Evolutionary conservation across 2,797 vertebrate species (phyloP).

Genomic region (Sebastes aleutianus): DNA sequence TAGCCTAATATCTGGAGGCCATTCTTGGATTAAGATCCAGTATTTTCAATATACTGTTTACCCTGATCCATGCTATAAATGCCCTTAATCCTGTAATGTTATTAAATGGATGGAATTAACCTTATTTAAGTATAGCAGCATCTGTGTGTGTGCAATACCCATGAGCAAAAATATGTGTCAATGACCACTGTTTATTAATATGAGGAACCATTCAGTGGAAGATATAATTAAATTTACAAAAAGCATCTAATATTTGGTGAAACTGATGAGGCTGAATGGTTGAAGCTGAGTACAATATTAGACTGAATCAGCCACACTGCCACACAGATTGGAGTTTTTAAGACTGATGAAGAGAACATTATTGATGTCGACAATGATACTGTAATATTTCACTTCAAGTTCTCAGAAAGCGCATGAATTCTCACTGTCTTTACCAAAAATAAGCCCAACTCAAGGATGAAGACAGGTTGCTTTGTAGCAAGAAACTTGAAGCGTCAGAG

Average conservation of each 20-base stretch:
- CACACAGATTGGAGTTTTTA: background rate
- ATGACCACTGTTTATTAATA: background rate
- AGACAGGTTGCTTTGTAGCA: background rate
- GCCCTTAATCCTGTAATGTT: slow-evolving; percentile 5
- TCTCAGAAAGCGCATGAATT: background rate
- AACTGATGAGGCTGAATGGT: background rate
- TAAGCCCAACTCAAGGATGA: background rate
- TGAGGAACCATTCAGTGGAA: background rate
- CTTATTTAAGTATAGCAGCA: background rate
- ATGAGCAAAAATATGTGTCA: background rate
- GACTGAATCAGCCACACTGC: background rate
- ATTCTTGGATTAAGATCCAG: background rate
- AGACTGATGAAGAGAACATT: background rate
- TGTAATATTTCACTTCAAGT: background rate
- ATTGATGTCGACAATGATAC: background rate
- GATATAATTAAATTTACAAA: background rate
- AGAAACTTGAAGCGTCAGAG: background rate
- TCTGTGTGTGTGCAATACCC: background rate
- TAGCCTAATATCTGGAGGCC: background rate
- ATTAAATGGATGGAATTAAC: background rate
- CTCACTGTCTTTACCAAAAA: background rate
- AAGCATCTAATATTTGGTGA: background rate
- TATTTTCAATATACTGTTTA: background rate
- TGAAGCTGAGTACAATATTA: background rate
- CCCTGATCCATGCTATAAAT: background rate